Evolutionary conservation across 2,797 vertebrate species (phyloP).

Genomic region (Dicrostonyx torquatus): DNA sequence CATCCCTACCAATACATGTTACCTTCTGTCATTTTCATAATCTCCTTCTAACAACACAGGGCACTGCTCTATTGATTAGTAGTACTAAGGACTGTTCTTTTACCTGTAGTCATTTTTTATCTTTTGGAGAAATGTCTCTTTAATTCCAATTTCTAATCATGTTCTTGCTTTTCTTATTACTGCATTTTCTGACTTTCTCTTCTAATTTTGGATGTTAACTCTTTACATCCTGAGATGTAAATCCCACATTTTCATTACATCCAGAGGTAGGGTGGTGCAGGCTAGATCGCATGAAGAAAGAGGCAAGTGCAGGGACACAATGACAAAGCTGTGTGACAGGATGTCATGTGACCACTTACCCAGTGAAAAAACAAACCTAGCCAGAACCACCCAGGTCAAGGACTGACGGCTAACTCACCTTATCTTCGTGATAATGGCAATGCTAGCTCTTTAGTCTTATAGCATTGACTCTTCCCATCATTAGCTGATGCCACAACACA

Average conservation of each 20-base stretch:
- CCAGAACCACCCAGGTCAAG: background rate
- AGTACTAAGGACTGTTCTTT: background rate
- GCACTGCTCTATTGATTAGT: background rate
- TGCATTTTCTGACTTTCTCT: background rate
- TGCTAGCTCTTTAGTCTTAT: background rate
- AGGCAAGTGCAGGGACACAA: background rate
- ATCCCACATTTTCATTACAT: background rate
- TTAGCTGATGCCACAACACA: background rate
- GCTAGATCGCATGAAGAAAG: background rate
- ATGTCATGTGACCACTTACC: background rate
- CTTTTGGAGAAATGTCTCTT: background rate
- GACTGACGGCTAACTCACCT: background rate
- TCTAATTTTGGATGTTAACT: background rate
- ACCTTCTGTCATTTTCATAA: background rate
- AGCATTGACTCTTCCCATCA: background rate
- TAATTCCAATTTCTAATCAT: background rate
- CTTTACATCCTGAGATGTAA: background rate
- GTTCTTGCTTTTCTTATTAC: background rate
- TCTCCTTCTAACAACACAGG: background rate
- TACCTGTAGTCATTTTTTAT: background rate
- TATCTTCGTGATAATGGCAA: background rate
- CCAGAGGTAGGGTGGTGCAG: background rate
- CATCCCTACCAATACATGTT: background rate
- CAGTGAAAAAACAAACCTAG: background rate
- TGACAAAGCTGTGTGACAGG: background rate